A percentile compares a stretch with the other conserved stretches of the same genome.
Evolutionary conservation across 1,140 invertebrate genomes (phyloP).

Genomic region (Brachionus sp.): DNA sequence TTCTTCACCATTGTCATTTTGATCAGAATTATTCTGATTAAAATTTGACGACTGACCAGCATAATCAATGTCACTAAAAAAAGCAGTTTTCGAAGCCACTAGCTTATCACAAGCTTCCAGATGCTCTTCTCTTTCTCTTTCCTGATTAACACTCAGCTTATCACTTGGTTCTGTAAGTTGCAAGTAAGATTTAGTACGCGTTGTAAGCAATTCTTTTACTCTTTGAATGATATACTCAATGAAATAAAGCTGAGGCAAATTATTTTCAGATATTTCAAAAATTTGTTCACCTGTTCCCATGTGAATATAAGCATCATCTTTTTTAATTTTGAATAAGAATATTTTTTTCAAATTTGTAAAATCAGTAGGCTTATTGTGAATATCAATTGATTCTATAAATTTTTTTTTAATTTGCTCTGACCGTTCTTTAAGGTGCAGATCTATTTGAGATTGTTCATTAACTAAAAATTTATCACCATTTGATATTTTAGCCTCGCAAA

Average conservation of each 20-base stretch:
- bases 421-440: background rate
- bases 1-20: conserved; percentile 47
- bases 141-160: background rate
- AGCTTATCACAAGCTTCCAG: conserved; percentile 19
- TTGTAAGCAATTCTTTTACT: background rate
- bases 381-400: conserved; percentile 37
- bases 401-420: conserved; percentile 15
- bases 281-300: background rate
- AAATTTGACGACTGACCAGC: background rate
- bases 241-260: background rate
- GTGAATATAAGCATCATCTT: background rate
- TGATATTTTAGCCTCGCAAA: background rate
- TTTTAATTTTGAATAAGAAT: conserved; percentile 21
- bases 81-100: background rate
- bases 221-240: conserved; percentile 37
- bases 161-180: background rate
- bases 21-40: background rate
- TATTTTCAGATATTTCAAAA: background rate
- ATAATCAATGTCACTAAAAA: conserved; percentile 11
- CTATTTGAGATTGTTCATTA: background rate
- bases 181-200: conserved; percentile 1
- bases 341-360: conserved; percentile 14
- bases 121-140: conserved; percentile 30
- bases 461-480: background rate
- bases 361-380: conserved; percentile 24